These are phyloP conservation scores for Eidolon helvum DNA, from an alignment of 2,113 vertebrate species.

Conservation along the genomic window DNA sequence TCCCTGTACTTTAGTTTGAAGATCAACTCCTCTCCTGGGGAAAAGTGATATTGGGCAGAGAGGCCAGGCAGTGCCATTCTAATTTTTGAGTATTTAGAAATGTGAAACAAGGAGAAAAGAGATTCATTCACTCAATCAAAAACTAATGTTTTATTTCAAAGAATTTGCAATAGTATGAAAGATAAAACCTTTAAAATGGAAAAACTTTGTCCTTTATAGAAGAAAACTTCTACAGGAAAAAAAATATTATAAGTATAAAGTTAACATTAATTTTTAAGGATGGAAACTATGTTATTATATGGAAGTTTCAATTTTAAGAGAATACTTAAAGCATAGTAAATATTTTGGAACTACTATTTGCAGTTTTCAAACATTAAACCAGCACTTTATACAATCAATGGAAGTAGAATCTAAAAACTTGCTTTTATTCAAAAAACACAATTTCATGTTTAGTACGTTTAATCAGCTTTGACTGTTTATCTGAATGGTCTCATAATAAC, in stretches of 20 bases:
- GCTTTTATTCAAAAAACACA: not conserved
- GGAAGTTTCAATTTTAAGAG: slow-evolving; percentile 5
- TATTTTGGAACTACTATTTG: not conserved
- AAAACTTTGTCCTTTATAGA: not conserved
- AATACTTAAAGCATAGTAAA: not conserved
- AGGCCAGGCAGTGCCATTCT: not conserved
- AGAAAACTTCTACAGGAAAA: not conserved
- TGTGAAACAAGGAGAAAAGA: not conserved
- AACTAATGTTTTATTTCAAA: not conserved
- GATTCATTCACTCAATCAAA: not conserved
- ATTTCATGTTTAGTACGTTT: not conserved
- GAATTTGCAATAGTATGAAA: not conserved
- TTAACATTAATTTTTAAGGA: not conserved
- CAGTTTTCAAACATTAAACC: not conserved
- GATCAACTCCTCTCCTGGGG: not conserved
- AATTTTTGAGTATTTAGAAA: not conserved
- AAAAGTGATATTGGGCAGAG: not conserved
- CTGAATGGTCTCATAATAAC: not conserved
- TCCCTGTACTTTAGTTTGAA: not conserved
- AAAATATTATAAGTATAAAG: not conserved
- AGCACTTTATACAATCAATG: not conserved
- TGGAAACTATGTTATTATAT: not conserved
- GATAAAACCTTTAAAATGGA: not conserved
- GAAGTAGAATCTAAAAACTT: not conserved
- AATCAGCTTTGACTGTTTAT: not conserved